phyloP scores from a whole-genome alignment of 2,888 invertebrate genomes.

The Pomacea canaliculata region DNA sequence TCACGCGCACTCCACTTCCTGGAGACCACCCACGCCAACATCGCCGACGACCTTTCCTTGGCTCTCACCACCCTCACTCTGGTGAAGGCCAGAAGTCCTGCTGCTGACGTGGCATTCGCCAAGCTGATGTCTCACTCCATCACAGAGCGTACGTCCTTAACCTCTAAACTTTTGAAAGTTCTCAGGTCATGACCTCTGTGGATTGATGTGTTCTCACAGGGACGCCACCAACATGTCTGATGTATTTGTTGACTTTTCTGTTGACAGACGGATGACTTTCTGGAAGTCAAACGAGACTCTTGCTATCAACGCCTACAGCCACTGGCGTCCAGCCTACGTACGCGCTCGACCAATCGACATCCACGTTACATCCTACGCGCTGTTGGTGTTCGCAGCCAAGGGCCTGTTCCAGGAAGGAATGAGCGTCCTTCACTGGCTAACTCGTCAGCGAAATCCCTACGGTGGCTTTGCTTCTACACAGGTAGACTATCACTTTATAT shows the following conservation, averaged over 20 bases:
- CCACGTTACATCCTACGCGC: conserved; percentile 66
- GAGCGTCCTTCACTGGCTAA: conserved; percentile 64
- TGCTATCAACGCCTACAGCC: background rate
- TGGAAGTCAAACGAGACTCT: conserved; percentile 43
- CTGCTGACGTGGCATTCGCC: conserved; percentile 17
- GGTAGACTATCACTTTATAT: conserved; percentile 44
- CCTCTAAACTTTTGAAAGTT: background rate
- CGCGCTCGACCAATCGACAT: conserved; percentile 57
- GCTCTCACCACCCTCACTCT: conserved; percentile 61
- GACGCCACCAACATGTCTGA: too few species aligned
- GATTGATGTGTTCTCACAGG: background rate
- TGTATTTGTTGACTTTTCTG: background rate
- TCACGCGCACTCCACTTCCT: conserved; percentile 57
- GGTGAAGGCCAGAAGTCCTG: conserved; percentile 44
- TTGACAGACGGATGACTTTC: conserved; percentile 50
- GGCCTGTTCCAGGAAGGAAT: conserved; percentile 46
- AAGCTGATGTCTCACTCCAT: conserved; percentile 19
- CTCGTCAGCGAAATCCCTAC: conserved; percentile 59
- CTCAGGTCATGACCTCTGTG: background rate
- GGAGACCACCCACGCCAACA: conserved; percentile 51
- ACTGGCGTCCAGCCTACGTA: conserved; percentile 37
- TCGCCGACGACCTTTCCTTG: conserved; percentile 57
- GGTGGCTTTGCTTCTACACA: conserved; percentile 69
- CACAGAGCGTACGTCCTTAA: conserved; percentile 14
- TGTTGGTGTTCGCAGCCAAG: conserved; percentile 50